Evolutionary conservation across 2,888 invertebrate species (phyloP).

Genomic region (Lasioglossum villosulum): DNA sequence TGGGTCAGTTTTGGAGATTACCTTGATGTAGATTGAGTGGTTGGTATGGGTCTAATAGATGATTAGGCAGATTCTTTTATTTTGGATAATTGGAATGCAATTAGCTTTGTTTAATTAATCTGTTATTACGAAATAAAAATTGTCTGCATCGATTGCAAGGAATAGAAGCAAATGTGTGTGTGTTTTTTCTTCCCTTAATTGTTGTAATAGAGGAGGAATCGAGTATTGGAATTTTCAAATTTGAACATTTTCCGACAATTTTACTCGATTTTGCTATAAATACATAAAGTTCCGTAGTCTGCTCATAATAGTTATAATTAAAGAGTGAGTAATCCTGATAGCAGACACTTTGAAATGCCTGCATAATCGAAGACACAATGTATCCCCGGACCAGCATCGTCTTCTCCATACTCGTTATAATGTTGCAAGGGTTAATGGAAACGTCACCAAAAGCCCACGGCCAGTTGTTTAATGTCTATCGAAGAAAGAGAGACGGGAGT

Average conservation of each 20-base stretch:
- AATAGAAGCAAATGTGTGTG: too few relatives aligned
- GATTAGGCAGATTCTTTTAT: background rate
- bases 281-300: too few relatives aligned
- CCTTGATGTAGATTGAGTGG: background rate
- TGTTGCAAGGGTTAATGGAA: slow-evolving; percentile 14
- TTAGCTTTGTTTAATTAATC: too few relatives aligned
- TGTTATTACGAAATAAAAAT: too few relatives aligned
- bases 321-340: background rate
- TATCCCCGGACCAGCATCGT: background rate
- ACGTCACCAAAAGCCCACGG: slow-evolving; percentile 2
- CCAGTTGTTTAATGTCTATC: slow-evolving; percentile 7
- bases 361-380: background rate
- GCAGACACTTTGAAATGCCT: background rate
- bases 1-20: background rate
- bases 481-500: background rate
- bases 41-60: background rate
- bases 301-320: background rate
- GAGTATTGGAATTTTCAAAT: too few relatives aligned
- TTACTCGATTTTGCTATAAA: too few relatives aligned
- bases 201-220: too few relatives aligned
- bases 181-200: too few relatives aligned
- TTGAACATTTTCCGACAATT: too few relatives aligned
- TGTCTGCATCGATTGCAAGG: too few relatives aligned
- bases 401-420: background rate
- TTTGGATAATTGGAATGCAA: too few relatives aligned